Evolutionary conservation across 2,113 vertebrate genomes (phyloP).

Genomic region (Xiphorhynchus elegans): DNA sequence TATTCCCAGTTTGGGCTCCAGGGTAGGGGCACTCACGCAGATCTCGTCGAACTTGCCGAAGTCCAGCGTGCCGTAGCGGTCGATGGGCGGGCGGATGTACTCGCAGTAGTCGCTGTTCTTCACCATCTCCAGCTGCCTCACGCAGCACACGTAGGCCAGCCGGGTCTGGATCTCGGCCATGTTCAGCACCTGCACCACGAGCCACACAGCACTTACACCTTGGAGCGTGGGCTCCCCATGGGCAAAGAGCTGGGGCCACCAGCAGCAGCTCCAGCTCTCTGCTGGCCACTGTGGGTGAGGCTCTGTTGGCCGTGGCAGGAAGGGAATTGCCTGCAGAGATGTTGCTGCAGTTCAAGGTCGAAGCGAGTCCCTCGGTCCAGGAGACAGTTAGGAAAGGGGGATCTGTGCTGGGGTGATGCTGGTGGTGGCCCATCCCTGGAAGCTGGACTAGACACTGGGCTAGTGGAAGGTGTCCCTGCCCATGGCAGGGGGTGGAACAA

Average conservation of each 20-base stretch:
- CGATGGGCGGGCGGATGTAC: constrained; percentile 90
- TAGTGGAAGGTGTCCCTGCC: neutral
- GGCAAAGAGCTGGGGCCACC: too few species aligned
- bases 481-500: neutral
- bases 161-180: constrained; percentile 96
- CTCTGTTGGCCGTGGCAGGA: too few species aligned
- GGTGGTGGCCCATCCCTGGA: neutral
- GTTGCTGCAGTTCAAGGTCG: too few species aligned
- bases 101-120: constrained; percentile 91
- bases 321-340: too few species aligned
- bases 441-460: neutral
- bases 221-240: too few species aligned
- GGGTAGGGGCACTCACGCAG: constrained; percentile 78
- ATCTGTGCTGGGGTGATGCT: neutral
- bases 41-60: constrained; percentile 94
- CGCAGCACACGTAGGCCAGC: constrained; percentile 93
- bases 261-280: too few species aligned
- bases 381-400: neutral
- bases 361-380: neutral
- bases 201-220: too few species aligned
- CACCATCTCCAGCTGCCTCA: constrained; percentile 91
- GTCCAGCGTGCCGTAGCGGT: constrained; percentile 89
- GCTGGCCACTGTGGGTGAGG: too few species aligned
- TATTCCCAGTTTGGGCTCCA: too few species aligned
- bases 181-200: constrained; percentile 84